Evolutionary conservation across 2,113 vertebrate genomes (phyloP), one percentile per base, ranked within the genome.

Genomic region (Chaetops frenatus): DNA sequence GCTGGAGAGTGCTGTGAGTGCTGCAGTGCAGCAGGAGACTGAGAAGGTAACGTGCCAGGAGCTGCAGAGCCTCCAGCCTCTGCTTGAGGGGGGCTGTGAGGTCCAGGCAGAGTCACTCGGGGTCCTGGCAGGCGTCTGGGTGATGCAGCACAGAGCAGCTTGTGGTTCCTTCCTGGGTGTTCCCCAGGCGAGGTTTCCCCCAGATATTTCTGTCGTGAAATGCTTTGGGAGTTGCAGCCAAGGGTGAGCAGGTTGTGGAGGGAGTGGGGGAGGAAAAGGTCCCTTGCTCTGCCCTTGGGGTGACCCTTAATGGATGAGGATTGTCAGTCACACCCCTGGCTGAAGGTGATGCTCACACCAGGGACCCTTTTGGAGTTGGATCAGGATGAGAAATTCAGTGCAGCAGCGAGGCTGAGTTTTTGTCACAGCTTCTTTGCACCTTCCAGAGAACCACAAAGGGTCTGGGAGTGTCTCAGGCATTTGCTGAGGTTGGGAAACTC

Each of bases 1-100:
- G 78, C 88, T 99, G 84, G 98, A 99, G 94, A 97, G 93, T 0
- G 97, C 98, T 15, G 98, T 99, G 94, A 98, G 85, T 53, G 98
- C 98, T 69, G 99, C 98, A 0, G 95, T 99, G 23, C 98, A 99
- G 83, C 98, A 99, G 88, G 98, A 99, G 97, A 99, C 99, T 1
- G 99, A 99, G 73, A 99, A 98, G 98, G 99, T 99, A 94, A 97
- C 1, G 17, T 4, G 42, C 16, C 14, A 24, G 20, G 81, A 31
- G 73, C 61, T 67, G 62, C 0, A 10, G 40, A 45, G n/a, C 28
- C 9, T 14, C 31, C 10, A 5, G n/a, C 33, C 15, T 73, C 23
- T 57, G 78, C 29, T 20, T 11, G 24, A 35, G 38, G 12, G 12
- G 36, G 7, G 0, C 15, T 2, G 3, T 1, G 56, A 29, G 56